Conservation (phyloP, 92 coral and sea anemone species). For the Paramuricea clavata region DNA sequence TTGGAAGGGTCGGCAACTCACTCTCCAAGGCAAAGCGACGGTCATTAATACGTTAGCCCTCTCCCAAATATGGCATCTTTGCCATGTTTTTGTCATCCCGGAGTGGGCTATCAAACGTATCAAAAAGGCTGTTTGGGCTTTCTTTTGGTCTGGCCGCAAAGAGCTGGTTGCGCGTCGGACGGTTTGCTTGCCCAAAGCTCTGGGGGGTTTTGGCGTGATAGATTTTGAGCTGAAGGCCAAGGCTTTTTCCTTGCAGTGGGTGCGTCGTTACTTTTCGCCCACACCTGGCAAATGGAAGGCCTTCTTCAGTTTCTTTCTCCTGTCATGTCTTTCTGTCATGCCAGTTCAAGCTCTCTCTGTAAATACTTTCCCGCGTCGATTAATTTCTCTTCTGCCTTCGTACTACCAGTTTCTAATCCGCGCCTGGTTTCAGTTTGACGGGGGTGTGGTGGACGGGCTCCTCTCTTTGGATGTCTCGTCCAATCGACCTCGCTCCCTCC, state of each 20-base stretch:
- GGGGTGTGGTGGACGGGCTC: too few species aligned
- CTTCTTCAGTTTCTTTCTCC: slow-evolving; percentile 11
- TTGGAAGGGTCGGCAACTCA: slow-evolving; percentile 37
- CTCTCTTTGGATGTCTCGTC: too few species aligned
- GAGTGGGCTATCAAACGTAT: background rate
- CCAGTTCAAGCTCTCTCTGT: too few species aligned
- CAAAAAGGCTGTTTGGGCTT: slow-evolving; percentile 34
- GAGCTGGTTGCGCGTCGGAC: slow-evolving; percentile 31
- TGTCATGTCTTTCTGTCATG: too few species aligned
- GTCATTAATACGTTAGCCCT: slow-evolving; percentile 41
- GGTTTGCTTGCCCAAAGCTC: background rate
- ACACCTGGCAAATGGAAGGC: slow-evolving; percentile 43
- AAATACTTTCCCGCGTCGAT: too few species aligned
- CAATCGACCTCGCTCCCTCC: too few species aligned
- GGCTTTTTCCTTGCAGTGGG: slow-evolving; percentile 35
- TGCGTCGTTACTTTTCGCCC: slow-evolving; percentile 11
- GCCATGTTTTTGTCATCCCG: slow-evolving; percentile 29
- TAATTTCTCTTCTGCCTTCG: too few species aligned
- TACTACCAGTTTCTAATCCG: too few species aligned
- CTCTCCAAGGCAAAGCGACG: slow-evolving; percentile 48
- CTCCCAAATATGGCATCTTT: slow-evolving; percentile 33
- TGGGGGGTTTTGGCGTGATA: slow-evolving; percentile 50
- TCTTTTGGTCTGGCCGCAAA: slow-evolving; percentile 45
- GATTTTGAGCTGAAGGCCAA: slow-evolving; percentile 34
- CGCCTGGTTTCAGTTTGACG: too few species aligned